These are phyloP conservation scores for Limnephilus lunatus DNA, from an alignment of 2,888 invertebrate genomes.

Conservation along the genomic window DNA sequence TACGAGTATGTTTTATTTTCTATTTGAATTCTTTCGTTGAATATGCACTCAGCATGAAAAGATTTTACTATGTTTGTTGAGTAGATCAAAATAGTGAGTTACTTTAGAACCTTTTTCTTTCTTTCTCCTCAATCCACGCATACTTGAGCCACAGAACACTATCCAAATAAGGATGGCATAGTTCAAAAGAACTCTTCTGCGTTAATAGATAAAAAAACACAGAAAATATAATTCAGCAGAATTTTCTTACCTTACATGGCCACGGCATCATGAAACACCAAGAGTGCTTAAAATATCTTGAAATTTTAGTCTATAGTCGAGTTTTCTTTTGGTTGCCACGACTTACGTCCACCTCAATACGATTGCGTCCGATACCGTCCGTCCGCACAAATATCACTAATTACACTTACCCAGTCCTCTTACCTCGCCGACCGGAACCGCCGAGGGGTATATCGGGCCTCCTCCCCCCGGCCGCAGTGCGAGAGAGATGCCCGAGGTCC, in stretches of 20 bases:
- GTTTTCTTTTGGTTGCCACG: not conserved
- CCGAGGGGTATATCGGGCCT: not conserved
- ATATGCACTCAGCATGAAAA: too few species aligned
- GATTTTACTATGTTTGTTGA: too few species aligned
- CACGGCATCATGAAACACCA: not conserved
- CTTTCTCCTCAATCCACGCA: not conserved
- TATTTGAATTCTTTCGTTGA: too few species aligned
- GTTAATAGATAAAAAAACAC: too few species aligned
- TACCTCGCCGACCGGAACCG: constrained; percentile 12
- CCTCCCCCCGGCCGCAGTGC: not conserved
- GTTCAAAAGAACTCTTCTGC: too few species aligned
- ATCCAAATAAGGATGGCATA: too few species aligned
- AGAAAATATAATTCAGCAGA: not conserved
- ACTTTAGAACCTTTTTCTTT: too few species aligned
- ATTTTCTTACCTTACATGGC: not conserved
- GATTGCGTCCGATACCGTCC: constrained; percentile 59
- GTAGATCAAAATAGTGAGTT: not conserved
- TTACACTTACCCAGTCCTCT: constrained; percentile 60
- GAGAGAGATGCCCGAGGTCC: constrained; percentile 18
- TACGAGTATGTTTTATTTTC: too few species aligned
- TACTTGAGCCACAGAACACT: not conserved
- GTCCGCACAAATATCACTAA: constrained; percentile 66
- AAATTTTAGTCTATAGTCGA: not conserved
- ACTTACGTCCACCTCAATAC: constrained; percentile 39
- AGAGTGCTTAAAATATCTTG: not conserved